Percentiles rank a stretch among this genome's conserved stretches.
These are phyloP conservation scores for Boulengeromyrus knoepffleri DNA, from an alignment of 2,113 vertebrate species.

Conservation along the genomic window DNA sequence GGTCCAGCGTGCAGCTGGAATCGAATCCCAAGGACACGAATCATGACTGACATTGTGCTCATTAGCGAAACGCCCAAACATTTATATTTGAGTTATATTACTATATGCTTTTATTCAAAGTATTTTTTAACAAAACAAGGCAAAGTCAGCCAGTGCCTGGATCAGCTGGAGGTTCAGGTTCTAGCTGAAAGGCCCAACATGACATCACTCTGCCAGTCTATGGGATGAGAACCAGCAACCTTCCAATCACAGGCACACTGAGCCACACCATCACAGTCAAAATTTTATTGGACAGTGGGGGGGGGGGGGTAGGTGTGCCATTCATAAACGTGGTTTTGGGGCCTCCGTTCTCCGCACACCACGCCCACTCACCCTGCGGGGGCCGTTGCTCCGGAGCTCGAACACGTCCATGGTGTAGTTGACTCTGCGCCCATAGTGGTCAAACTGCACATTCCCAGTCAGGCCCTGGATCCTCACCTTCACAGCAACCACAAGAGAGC, in stretches of 20 bases:
- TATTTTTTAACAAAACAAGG: neutral
- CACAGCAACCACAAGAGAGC: conserved; percentile 12
- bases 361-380: conserved; percentile 72
- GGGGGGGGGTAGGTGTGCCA: neutral
- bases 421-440: conserved; percentile 90
- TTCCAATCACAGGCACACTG: neutral
- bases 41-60: neutral
- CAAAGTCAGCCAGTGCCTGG: neutral
- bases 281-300: neutral
- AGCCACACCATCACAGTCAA: neutral
- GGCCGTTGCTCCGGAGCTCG: conserved; percentile 88
- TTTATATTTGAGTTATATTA: neutral
- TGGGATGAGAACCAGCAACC: neutral
- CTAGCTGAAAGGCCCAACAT: neutral
- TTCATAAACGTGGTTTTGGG: neutral
- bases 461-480: conserved; percentile 95
- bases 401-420: conserved; percentile 98
- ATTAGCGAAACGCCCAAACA: neutral
- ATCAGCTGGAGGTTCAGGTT: neutral
- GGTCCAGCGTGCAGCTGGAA: neutral
- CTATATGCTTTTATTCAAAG: neutral
- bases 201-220: neutral
- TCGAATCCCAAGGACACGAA: neutral
- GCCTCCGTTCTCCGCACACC: neutral
- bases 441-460: conserved; percentile 95